Conservation (phyloP, 2,888 invertebrate species). For the Hartigia nigra region DNA sequence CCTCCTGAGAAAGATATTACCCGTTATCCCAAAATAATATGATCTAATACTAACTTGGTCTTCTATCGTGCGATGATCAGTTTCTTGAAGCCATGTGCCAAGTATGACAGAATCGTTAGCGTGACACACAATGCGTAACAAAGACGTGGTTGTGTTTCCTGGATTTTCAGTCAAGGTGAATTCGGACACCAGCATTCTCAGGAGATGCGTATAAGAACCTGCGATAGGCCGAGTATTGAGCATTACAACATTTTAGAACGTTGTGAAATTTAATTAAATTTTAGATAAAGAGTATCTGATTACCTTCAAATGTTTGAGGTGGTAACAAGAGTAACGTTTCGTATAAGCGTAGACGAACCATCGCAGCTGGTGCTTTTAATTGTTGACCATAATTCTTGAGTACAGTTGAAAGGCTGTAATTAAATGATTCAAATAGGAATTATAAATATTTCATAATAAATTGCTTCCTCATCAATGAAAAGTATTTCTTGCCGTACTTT, state of each 20-base stretch:
- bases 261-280: background rate
- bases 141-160: slow-evolving; percentile 89
- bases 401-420: slow-evolving; percentile 81
- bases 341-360: slow-evolving; percentile 92
- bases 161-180: slow-evolving; percentile 94
- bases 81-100: slow-evolving; percentile 95
- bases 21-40: background rate
- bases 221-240: background rate
- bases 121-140: slow-evolving; percentile 84
- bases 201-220: slow-evolving; percentile 86
- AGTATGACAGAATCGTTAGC: slow-evolving; percentile 91
- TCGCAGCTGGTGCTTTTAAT: slow-evolving; percentile 92
- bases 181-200: slow-evolving; percentile 93
- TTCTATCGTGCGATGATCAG: slow-evolving; percentile 95
- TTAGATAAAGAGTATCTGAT: slow-evolving; percentile 21
- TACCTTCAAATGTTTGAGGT: slow-evolving; percentile 83
- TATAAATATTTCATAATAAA: slow-evolving; percentile 10
- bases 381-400: slow-evolving; percentile 91
- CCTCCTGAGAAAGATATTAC: background rate
- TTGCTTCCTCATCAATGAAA: background rate
- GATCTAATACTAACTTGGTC: slow-evolving; percentile 81
- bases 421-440: slow-evolving; percentile 12
- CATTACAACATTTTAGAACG: background rate
- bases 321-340: slow-evolving; percentile 85
- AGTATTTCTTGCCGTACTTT: slow-evolving; percentile 71